Evolutionary conservation across 2,888 invertebrate species (phyloP).

Genomic region (Lordiphosa fenestrarum): DNA sequence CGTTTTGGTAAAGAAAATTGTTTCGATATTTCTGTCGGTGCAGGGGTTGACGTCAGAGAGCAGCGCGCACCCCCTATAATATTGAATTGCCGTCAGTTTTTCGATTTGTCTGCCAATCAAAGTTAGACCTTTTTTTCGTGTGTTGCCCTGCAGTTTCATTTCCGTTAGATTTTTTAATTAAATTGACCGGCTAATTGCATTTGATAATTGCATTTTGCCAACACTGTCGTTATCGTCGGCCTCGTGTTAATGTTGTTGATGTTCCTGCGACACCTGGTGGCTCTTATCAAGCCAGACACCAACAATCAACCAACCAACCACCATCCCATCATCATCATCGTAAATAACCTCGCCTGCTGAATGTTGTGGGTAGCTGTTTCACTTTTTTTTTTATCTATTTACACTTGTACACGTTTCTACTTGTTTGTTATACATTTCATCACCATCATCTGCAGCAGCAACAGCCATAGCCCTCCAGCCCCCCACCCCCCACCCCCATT

Average conservation of each 20-base stretch:
- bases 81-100: slow-evolving; percentile 38
- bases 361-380: slow-evolving; percentile 7
- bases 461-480: background rate
- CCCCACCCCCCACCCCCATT: background rate
- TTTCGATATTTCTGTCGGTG: background rate
- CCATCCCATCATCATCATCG: slow-evolving; percentile 2
- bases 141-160: slow-evolving; percentile 36
- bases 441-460: slow-evolving; percentile 33
- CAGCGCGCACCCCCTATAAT: background rate
- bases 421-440: slow-evolving; percentile 55
- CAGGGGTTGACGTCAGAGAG: slow-evolving; percentile 26
- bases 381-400: slow-evolving; percentile 60
- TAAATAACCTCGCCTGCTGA: slow-evolving; percentile 12
- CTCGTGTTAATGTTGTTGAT: slow-evolving; percentile 12
- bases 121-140: slow-evolving; percentile 8
- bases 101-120: slow-evolving; percentile 55
- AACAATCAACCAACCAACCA: slow-evolving; percentile 2
- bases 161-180: slow-evolving; percentile 58
- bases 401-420: slow-evolving; percentile 72
- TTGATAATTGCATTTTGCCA: slow-evolving; percentile 64
- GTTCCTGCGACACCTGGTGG: slow-evolving; percentile 27
- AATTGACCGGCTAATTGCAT: slow-evolving; percentile 63
- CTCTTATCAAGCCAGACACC: slow-evolving; percentile 28
- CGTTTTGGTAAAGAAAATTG: slow-evolving; percentile 2
- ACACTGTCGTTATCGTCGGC: slow-evolving; percentile 40